A percentile compares a stretch with the other conserved stretches of the same genome.
phyloP scores from a whole-genome alignment of 2,888 invertebrate species.

The Trichogramma dendrolimi region DNA sequence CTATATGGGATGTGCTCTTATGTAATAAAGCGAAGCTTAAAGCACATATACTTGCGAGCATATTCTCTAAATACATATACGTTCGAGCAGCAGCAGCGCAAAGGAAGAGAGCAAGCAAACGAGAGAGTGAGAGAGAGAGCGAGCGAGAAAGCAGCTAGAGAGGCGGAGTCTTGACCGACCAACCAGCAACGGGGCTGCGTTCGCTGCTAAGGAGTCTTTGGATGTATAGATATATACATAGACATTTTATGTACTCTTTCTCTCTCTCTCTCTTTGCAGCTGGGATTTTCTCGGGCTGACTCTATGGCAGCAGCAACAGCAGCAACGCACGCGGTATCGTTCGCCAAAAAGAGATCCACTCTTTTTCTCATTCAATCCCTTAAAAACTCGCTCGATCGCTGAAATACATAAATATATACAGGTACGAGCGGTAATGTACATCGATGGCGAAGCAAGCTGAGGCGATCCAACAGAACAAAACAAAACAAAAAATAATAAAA shows the following conservation, averaged over 20 bases:
- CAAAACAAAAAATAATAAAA: background rate
- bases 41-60: too few species aligned
- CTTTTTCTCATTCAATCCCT: too few species aligned
- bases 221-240: too few species aligned
- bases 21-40: too few species aligned
- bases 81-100: too few species aligned
- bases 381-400: too few species aligned
- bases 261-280: constrained; percentile 13
- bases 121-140: too few species aligned
- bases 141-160: background rate
- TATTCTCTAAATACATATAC: too few species aligned
- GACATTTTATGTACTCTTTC: constrained; percentile 15
- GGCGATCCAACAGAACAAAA: background rate
- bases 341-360: too few species aligned
- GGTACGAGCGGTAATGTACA: background rate
- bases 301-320: background rate
- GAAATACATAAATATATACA: constrained; percentile 8
- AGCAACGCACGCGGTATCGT: background rate
- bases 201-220: too few species aligned
- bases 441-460: background rate
- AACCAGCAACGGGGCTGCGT: constrained; percentile 43
- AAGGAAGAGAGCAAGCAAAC: too few species aligned
- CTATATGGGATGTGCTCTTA: too few species aligned
- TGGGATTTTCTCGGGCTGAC: background rate
- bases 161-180: constrained; percentile 45